These are phyloP conservation scores for Noturus placidus DNA, from an alignment of 2,113 vertebrate genomes.

Conservation along the genomic window DNA sequence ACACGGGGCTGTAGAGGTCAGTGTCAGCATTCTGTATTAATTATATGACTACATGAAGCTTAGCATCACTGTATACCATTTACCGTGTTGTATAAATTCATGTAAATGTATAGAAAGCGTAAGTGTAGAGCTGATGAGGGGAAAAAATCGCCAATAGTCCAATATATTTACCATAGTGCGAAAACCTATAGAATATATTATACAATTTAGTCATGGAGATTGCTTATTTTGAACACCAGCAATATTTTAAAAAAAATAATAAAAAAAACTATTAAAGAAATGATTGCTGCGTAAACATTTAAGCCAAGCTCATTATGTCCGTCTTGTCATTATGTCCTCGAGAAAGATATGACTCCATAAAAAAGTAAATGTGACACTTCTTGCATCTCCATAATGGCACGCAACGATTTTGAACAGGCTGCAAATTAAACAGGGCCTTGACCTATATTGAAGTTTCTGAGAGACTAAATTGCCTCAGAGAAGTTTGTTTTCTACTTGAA, in stretches of 20 bases:
- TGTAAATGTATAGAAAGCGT: neutral
- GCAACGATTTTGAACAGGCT: conserved; percentile 13
- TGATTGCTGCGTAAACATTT: neutral
- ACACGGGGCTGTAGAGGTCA: neutral
- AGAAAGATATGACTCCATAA: neutral
- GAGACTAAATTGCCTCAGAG: conserved; percentile 39
- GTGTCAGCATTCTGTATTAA: neutral
- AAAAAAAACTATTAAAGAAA: neutral
- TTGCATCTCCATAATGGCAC: conserved; percentile 4
- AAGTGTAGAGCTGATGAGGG: neutral
- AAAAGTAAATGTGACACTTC: conserved; percentile 4
- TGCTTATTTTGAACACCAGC: neutral
- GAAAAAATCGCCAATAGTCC: neutral
- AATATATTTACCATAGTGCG: neutral
- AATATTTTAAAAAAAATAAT: neutral
- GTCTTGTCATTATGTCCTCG: neutral
- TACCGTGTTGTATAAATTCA: neutral
- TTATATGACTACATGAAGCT: neutral
- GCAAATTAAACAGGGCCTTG: conserved; percentile 26
- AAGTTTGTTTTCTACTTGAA: conserved; percentile 28
- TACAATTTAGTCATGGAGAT: neutral
- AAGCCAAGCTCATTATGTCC: neutral
- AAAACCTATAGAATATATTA: neutral
- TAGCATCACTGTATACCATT: neutral
- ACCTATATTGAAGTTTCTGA: conserved; percentile 39